Evolutionary conservation across 2,888 invertebrate genomes (phyloP), one percentile per base, ranked within the genome.

Genomic region (Automeris io): DNA sequence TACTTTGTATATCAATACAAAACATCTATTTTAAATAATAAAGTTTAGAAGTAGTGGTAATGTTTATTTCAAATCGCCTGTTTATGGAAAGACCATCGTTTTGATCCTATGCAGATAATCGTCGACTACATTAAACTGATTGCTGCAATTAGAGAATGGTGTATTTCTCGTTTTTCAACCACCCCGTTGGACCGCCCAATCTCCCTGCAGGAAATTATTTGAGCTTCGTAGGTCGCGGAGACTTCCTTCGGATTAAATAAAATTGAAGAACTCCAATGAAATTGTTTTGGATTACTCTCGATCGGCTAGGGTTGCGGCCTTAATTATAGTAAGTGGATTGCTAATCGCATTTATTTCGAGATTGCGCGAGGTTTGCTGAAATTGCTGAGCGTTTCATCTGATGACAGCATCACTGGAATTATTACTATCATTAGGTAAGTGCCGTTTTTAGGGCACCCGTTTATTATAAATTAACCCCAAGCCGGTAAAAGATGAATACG

Each of bases 91-190:
- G 61, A 4, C 67, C 69, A 69, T 68, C 66, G 65, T 70, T 65
- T 55, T 62, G 62, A 59, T 69, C 64, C 59, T 57, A 69, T 69
- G 70, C 66, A 70, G 70, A 72, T 70, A 61, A 72, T 73, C 70
- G 78, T 70, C 77, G 80, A 81, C 80, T 82, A 83, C 83, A 85
- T 85, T 82, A 82, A 76, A 82, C 75, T 82, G 82, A 85, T 85
- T 83, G 81, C 82, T 70, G 80, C 78, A 85, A 85, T 85, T 85
- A 85, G 81, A 68, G 82, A 76, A 79, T 81, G 82, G 78, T 79
- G 81, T 80, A 80, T 79, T 81, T 78, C 80, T 76, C 82, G 78
- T 81, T 81, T 79, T 79, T 81, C 79, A 79, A 70, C 67, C 70
- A 52, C 61, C 66, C 57, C 57, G 42, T 39, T 52, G 50, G 54